Evolutionary conservation across 2,113 vertebrate genomes (phyloP), one percentile per base, ranked within the genome.

Genomic region (Tachysurus fulvidraco): DNA sequence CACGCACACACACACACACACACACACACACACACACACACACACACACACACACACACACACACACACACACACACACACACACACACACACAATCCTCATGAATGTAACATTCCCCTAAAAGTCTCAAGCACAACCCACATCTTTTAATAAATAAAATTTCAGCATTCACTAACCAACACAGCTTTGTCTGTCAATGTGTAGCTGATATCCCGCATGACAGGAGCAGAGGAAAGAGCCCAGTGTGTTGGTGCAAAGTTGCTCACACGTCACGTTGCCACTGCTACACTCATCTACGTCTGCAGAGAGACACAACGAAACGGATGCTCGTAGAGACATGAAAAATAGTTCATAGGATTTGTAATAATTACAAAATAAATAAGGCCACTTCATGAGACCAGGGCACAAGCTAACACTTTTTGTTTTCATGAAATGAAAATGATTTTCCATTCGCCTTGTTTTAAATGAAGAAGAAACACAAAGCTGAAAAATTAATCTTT

Each of bases 191-290:
- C 82, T 88, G 50, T 96, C 94, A 10, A 96, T 94, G 89, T 96
- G 95, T 83, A 96, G 92, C 92, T 96, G 94, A 91, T 92, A 95
- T 54, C 95, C 95, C 0, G 90, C 84, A 54, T 76, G 90, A 91
- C 95, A 96, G 90, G 93, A 93, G 86, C 95, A 96, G 41, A 83
- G 85, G 91, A 93, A 96, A 67, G 94, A 95, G 23, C 95, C 95
- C 25, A 1, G 86, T 57, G 91, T 94, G 93, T 96, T 95, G 86
- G 91, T 41, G 89, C 95, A 96, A 88, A 92, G 74, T 84, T 96
- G 95, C 50, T 93, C 87, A 83, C 95, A 96, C 17, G 89, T 92
- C 50, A 88, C 91, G 46, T 92, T 94, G 44, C 59, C 59, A 11
- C 60, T 16, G 52, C 36, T 88, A 86, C 95, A 96, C 91, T 96